Percentiles rank a stretch among this genome's conserved stretches.
phyloP scores from a whole-genome alignment of 2,797 vertebrate genomes.

The Botia almorhae region DNA sequence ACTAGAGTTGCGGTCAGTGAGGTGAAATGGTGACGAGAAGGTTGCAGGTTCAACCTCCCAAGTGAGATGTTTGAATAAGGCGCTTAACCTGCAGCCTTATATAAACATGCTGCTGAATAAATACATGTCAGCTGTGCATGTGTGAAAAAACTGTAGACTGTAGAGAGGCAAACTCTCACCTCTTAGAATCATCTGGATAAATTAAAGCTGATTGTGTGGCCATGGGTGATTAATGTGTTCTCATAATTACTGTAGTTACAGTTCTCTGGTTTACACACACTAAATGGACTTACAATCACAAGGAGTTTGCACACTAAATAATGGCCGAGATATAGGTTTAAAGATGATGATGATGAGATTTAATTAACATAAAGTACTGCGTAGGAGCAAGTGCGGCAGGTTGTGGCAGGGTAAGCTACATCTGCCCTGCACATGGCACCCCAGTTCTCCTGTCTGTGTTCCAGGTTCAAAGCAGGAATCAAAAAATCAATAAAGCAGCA shows the following conservation, averaged over 20 bases:
- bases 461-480: conserved; percentile 68
- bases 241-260: neutral
- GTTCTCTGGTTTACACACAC: neutral
- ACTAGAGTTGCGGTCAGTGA: conserved; percentile 81
- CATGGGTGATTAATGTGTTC: conserved; percentile 7
- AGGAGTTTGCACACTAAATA: neutral
- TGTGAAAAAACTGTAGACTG: conserved; percentile 7
- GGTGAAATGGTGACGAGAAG: conserved; percentile 81
- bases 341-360: neutral
- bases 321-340: neutral
- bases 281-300: neutral
- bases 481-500: conserved; percentile 81
- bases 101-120: conserved; percentile 81
- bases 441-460: conserved; percentile 72
- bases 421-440: conserved; percentile 66
- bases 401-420: neutral
- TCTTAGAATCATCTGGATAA: neutral
- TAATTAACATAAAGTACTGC: neutral
- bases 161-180: conserved; percentile 15
- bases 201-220: neutral
- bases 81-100: conserved; percentile 81
- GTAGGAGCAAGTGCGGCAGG: conserved; percentile 11
- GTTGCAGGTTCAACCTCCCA: conserved; percentile 79
- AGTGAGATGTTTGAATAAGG: conserved; percentile 77
- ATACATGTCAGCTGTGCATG: conserved; percentile 73